Percentiles rank a stretch among this genome's conserved stretches.
phyloP scores from a whole-genome alignment of 2,113 vertebrate genomes.

The Desmodus rotundus region DNA sequence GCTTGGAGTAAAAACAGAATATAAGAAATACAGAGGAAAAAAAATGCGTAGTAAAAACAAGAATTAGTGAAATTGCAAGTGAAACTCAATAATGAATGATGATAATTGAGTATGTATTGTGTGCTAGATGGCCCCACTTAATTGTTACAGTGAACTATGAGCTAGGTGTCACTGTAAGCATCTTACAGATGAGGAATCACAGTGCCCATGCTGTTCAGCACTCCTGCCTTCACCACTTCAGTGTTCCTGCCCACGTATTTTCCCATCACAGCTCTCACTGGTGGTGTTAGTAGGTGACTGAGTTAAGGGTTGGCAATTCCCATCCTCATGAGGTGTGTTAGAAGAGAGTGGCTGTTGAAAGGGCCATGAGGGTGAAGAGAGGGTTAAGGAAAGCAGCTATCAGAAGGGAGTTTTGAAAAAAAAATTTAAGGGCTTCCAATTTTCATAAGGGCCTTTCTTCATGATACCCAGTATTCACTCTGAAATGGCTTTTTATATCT shows the following conservation, averaged over 20 bases:
- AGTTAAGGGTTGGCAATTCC: not conserved
- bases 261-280: not conserved
- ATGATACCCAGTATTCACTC: not conserved
- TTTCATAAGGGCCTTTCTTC: not conserved
- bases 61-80: not conserved
- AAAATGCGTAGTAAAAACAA: not conserved
- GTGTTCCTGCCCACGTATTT: not conserved
- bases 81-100: not conserved
- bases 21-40: not conserved
- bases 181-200: not conserved
- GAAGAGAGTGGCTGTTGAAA: not conserved
- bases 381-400: not conserved
- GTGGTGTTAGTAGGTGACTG: not conserved
- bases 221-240: too few relatives aligned
- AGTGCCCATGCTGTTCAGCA: accelerated
- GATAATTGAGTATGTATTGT: not conserved
- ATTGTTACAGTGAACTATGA: not conserved
- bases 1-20: not conserved
- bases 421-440: not conserved
- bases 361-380: not conserved
- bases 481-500: not conserved
- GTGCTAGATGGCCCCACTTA: not conserved
- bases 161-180: not conserved
- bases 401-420: not conserved
- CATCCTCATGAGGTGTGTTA: not conserved